These are phyloP conservation scores for Amphipoea oculea DNA, from an alignment of 2,888 invertebrate genomes.

Conservation along the genomic window DNA sequence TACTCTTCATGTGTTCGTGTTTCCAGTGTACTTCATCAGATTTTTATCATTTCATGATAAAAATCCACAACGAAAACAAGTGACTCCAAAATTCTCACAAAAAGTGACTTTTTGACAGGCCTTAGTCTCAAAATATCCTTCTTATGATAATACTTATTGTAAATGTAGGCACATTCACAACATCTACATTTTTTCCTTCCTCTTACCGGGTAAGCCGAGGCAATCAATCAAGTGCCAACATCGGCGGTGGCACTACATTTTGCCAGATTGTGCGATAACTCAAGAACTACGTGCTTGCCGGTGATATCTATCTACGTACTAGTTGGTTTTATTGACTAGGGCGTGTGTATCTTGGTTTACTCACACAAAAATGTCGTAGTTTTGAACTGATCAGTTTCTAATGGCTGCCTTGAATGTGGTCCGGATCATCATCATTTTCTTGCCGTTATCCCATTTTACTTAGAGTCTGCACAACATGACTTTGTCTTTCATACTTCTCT, in stretches of 20 bases:
- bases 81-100: neutral
- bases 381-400: neutral
- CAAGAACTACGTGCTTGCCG: slow-evolving; percentile 54
- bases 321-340: slow-evolving; percentile 7
- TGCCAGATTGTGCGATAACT: slow-evolving; percentile 59
- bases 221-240: slow-evolving; percentile 57
- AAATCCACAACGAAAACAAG: neutral
- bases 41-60: neutral
- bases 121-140: slow-evolving; percentile 13
- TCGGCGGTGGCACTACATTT: slow-evolving; percentile 49
- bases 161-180: slow-evolving; percentile 52
- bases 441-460: neutral
- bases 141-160: slow-evolving; percentile 26
- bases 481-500: neutral
- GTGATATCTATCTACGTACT: slow-evolving; percentile 35
- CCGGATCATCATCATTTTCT: neutral
- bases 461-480: neutral
- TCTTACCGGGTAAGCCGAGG: slow-evolving; percentile 50
- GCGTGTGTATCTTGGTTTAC: too few species aligned
- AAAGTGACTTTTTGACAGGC: neutral
- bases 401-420: neutral
- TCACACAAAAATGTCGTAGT: neutral
- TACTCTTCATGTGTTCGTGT: neutral
- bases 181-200: slow-evolving; percentile 42
- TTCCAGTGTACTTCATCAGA: neutral